A percentile compares a stretch with the other conserved stretches of the same genome.
Conservation (phyloP, 2,888 invertebrate genomes). For the Metallyticus violacea region DNA sequence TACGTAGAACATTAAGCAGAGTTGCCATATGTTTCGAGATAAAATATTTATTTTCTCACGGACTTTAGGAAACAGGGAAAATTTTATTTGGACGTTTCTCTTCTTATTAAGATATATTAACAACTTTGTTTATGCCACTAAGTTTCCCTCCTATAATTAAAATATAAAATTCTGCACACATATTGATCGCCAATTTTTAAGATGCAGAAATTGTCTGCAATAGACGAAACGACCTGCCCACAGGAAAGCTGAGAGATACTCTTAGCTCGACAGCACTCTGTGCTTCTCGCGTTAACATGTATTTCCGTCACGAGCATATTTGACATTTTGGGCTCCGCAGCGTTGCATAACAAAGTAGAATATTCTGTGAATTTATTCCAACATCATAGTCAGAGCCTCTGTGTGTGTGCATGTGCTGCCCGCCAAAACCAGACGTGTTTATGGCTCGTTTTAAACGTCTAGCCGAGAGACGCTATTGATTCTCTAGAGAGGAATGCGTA, state of each 20-base stretch:
- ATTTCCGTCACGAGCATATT: neutral
- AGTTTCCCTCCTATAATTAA: too few species aligned
- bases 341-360: neutral
- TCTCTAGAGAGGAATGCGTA: neutral
- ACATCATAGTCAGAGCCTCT: neutral
- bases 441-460: neutral
- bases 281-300: neutral
- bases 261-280: neutral
- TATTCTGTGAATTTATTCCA: neutral
- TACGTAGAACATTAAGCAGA: too few species aligned
- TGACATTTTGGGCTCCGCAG: neutral
- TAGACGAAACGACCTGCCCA: neutral
- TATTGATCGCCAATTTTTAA: too few species aligned
- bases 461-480: neutral
- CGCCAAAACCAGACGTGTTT: neutral
- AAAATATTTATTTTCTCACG: too few species aligned
- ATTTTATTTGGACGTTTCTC: too few species aligned
- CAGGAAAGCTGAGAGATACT: neutral
- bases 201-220: too few species aligned
- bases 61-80: too few species aligned
- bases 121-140: too few species aligned
- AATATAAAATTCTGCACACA: too few species aligned
- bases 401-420: neutral
- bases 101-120: too few species aligned
- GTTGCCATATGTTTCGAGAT: too few species aligned